phyloP scores from a whole-genome alignment of 2,888 invertebrate species.

The Himalopsyche tibetana region DNA sequence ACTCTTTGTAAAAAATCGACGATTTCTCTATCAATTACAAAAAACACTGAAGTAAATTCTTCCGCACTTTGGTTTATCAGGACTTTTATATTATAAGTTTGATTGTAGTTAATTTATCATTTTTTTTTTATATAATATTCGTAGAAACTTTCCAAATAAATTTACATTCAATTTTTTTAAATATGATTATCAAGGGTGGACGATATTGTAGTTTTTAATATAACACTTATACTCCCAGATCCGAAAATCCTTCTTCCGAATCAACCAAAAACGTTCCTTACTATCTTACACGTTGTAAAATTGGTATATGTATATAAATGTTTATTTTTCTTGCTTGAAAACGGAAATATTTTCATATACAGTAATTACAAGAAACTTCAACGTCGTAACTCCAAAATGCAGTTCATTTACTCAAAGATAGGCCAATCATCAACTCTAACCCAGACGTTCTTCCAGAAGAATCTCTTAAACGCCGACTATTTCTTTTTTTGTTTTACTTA shows the following conservation, averaged over 20 bases:
- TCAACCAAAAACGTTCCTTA: not conserved
- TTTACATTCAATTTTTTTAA: constrained; percentile 13
- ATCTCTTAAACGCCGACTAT: not conserved
- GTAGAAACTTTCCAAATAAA: constrained; percentile 4
- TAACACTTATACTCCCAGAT: constrained; percentile 5
- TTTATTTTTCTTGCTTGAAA: not conserved
- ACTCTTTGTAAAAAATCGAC: constrained; percentile 39
- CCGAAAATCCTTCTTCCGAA: constrained; percentile 1
- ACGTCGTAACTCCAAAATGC: not conserved
- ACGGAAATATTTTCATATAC: not conserved
- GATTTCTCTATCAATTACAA: constrained; percentile 49
- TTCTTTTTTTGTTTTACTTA: not conserved
- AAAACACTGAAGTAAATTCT: constrained; percentile 49
- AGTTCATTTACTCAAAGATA: not conserved
- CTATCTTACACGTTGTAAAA: not conserved
- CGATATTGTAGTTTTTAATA: constrained; percentile 44
- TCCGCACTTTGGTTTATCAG: too few relatives aligned
- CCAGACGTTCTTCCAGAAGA: not conserved
- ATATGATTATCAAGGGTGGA: constrained; percentile 58
- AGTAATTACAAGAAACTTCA: not conserved
- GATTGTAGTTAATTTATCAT: not conserved
- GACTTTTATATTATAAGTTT: not conserved
- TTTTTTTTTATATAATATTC: not conserved
- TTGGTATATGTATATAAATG: not conserved
- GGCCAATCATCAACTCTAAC: not conserved